A percentile compares a stretch with the other conserved stretches of the same genome.
Conservation (phyloP, 1,140 invertebrate genomes). For the Bombyx mandarina region DNA sequence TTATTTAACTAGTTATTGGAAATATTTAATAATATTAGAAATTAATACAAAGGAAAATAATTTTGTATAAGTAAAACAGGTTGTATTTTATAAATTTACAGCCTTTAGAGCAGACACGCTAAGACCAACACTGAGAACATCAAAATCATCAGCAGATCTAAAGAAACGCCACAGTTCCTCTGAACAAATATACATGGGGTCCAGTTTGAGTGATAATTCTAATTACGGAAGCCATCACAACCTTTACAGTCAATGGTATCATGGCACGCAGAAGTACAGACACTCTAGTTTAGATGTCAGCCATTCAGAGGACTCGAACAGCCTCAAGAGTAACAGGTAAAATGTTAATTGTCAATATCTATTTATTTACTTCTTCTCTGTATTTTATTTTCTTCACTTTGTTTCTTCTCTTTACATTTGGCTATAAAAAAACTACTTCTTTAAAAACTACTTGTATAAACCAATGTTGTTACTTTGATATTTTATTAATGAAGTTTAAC, state of each 20-base stretch:
- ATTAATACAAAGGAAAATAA: background rate
- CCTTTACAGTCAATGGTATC: constrained; percentile 50
- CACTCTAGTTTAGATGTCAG: constrained; percentile 57
- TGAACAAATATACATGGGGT: constrained; percentile 61
- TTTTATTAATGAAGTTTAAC: too few species aligned
- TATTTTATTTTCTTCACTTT: too few species aligned
- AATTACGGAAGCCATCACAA: constrained; percentile 52
- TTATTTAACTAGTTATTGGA: too few species aligned
- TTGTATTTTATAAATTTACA: constrained; percentile 12
- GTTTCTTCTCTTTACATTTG: too few species aligned
- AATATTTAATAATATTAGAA: background rate
- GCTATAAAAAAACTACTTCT: too few species aligned
- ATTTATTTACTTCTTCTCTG: too few species aligned
- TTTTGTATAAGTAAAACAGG: background rate
- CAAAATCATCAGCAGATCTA: constrained; percentile 35
- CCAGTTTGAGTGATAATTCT: constrained; percentile 23
- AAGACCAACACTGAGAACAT: constrained; percentile 37
- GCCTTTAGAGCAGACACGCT: constrained; percentile 41
- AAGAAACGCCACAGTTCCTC: constrained; percentile 71
- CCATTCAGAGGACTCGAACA: constrained; percentile 67
- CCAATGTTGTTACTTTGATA: too few species aligned
- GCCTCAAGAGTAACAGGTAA: constrained; percentile 66
- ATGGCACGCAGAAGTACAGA: constrained; percentile 33
- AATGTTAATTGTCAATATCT: too few species aligned
- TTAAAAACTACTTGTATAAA: too few species aligned